Conservation (phyloP, 2,888 invertebrate species). For the Bombyx huttoni region DNA sequence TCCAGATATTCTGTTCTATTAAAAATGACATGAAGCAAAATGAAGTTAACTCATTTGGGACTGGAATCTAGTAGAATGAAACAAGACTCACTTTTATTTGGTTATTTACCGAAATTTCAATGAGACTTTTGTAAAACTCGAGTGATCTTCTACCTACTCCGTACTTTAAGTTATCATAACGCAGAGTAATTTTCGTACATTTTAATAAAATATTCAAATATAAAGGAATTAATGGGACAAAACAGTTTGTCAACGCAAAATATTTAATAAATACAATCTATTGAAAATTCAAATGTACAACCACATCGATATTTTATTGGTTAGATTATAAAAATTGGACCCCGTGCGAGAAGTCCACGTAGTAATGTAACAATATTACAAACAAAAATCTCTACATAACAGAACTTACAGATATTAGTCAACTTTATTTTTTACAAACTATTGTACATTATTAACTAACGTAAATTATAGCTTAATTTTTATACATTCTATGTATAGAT, state of each 20-base stretch:
- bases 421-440: conserved; percentile 71
- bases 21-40: no score
- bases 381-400: conserved; percentile 73
- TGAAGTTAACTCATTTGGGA: no score
- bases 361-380: conserved; percentile 71
- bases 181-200: no score
- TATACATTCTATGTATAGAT: conserved; percentile 70
- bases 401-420: conserved; percentile 71
- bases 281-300: conserved; percentile 72
- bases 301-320: conserved; percentile 73
- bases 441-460: conserved; percentile 69
- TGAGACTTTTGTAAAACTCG: no score
- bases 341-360: conserved; percentile 61
- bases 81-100: no score
- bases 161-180: no score
- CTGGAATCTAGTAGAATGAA: no score
- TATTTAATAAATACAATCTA: conserved; percentile 69
- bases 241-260: conserved; percentile 53
- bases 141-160: no score
- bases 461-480: conserved; percentile 61
- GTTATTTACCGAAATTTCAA: no score
- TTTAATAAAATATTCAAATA: no score
- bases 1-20: no score
- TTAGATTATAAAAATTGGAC: conserved; percentile 73
- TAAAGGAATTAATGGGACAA: conserved; percentile 36